Percentiles rank a stretch among this genome's conserved stretches.
Conservation (phyloP, 2,797 vertebrate genomes). For the Cossypha niveicapilla region DNA sequence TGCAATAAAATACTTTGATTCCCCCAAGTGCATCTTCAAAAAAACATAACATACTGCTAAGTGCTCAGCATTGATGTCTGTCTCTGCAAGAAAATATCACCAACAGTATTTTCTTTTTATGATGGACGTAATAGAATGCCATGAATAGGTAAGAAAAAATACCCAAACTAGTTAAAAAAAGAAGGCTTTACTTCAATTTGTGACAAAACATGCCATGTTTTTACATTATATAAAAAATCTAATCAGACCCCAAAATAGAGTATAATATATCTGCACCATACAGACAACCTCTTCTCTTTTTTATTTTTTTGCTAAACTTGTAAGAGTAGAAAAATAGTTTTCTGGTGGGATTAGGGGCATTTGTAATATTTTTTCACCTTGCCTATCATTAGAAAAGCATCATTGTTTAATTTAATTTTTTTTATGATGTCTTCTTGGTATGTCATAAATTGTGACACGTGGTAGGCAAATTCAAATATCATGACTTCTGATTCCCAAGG, state of each 20-base stretch:
- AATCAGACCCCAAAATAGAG: background rate
- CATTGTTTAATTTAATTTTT: background rate
- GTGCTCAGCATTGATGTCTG: slow-evolving; percentile 72
- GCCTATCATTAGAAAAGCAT: background rate
- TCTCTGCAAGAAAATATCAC: slow-evolving; percentile 72
- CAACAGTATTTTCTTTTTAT: slow-evolving; percentile 72
- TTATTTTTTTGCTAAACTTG: background rate
- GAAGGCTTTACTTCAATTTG: slow-evolving; percentile 8
- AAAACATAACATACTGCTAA: slow-evolving; percentile 54
- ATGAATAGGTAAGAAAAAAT: slow-evolving; percentile 30
- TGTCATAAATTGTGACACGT: background rate
- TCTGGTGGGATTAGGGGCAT: fast-evolving
- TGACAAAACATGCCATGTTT: slow-evolving; percentile 34
- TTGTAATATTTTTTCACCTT: background rate
- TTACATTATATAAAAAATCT: background rate
- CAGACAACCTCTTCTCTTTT: background rate
- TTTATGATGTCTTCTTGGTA: background rate
- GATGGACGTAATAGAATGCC: slow-evolving; percentile 33
- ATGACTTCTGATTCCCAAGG: background rate
- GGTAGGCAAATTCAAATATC: background rate
- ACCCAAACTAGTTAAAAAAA: background rate
- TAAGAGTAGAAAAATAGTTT: background rate
- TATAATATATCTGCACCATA: background rate
- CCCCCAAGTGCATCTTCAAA: slow-evolving; percentile 56
- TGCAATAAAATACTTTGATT: slow-evolving; percentile 70